These are phyloP conservation scores for Trichomalopsis sarcophagae DNA, from an alignment of 1,140 invertebrate genomes.

Conservation along the genomic window DNA sequence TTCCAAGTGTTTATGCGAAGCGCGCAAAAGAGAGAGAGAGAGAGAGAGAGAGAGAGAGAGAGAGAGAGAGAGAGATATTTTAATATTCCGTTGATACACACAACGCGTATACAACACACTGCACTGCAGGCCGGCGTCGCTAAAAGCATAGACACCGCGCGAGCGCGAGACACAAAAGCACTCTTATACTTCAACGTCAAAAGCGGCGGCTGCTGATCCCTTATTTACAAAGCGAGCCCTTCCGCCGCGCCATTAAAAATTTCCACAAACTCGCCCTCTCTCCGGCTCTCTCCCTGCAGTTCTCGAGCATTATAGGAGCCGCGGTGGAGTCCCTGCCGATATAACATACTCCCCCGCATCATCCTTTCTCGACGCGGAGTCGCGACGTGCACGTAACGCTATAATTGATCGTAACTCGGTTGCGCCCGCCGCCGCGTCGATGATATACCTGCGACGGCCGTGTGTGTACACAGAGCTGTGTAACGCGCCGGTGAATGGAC, in stretches of 20 bases:
- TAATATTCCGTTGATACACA: too few relatives aligned
- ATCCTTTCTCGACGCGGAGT: not conserved
- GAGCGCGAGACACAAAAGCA: not conserved
- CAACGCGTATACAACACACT: too few relatives aligned
- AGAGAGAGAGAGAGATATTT: too few relatives aligned
- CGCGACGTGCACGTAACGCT: not conserved
- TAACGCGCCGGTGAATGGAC: not conserved
- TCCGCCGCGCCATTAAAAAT: not conserved
- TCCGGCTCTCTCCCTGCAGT: too few relatives aligned
- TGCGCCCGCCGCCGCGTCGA: not conserved
- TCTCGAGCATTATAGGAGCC: not conserved
- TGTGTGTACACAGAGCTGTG: not conserved
- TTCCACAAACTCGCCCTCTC: not conserved
- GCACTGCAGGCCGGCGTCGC: too few relatives aligned
- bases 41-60: too few relatives aligned
- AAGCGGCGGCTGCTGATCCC: not conserved
- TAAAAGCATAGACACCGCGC: not conserved
- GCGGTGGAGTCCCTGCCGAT: too few relatives aligned
- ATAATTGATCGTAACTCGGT: conserved; percentile 24
- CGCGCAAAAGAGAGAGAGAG: too few relatives aligned
- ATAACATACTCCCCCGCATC: too few relatives aligned
- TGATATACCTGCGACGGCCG: not conserved
- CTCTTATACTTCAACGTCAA: not conserved
- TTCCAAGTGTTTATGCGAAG: too few relatives aligned
- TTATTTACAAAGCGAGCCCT: not conserved